These are phyloP conservation scores for Steinernema scapterisci DNA, from an alignment of 2,888 invertebrate species.

Conservation along the genomic window DNA sequence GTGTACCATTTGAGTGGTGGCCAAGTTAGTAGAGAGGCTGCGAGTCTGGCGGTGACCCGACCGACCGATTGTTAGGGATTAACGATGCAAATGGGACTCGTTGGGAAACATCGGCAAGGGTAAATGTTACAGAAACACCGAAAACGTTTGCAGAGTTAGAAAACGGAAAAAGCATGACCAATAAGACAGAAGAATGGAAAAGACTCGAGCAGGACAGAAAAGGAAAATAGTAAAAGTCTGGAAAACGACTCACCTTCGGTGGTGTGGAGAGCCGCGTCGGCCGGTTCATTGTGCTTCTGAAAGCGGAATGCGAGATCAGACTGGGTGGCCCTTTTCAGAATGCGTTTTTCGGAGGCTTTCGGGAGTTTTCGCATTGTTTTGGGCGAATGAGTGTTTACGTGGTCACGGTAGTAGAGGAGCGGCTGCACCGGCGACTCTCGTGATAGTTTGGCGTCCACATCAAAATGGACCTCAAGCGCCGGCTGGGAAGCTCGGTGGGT, in stretches of 20 bases:
- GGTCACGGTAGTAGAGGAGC: slow-evolving; percentile 24
- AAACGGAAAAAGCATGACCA: slow-evolving; percentile 13
- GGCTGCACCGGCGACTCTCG: background rate
- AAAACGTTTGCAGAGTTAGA: slow-evolving; percentile 8
- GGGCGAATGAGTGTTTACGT: slow-evolving; percentile 32
- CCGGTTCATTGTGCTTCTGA: slow-evolving; percentile 42
- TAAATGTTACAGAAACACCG: background rate
- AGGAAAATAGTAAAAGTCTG: no score
- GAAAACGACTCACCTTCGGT: slow-evolving; percentile 16
- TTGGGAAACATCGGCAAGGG: background rate
- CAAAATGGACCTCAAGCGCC: background rate
- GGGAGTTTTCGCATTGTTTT: slow-evolving; percentile 38
- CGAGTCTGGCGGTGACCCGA: background rate
- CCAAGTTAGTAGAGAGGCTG: background rate
- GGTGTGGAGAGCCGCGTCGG: background rate
- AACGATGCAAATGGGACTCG: slow-evolving; percentile 30
- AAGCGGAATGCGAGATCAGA: slow-evolving; percentile 50
- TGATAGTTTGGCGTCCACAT: background rate
- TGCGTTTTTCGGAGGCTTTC: slow-evolving; percentile 40
- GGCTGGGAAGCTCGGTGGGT: slow-evolving; percentile 11
- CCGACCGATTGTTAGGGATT: slow-evolving; percentile 30
- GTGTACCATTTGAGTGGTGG: slow-evolving; percentile 23
- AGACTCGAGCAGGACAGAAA: no score
- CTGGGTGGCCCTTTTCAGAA: slow-evolving; percentile 49
- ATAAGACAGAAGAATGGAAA: slow-evolving; percentile 4